Evolutionary conservation across 2,113 vertebrate species (phyloP).

Genomic region (Chaetura pelagica): DNA sequence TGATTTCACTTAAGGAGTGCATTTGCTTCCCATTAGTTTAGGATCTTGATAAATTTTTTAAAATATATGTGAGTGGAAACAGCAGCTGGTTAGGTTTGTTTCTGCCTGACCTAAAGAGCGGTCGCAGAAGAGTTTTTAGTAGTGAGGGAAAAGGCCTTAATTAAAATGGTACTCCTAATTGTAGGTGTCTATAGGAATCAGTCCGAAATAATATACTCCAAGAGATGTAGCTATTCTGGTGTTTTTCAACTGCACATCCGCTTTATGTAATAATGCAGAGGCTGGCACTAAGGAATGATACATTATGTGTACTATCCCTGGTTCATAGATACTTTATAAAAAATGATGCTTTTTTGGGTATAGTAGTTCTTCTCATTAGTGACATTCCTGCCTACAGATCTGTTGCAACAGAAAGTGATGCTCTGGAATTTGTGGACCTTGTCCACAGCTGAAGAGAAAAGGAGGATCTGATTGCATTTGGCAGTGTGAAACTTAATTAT

Average conservation of each 20-base stretch:
- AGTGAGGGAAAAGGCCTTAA: background rate
- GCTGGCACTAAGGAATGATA: background rate
- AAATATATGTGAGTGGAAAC: background rate
- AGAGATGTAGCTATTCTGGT: background rate
- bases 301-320: background rate
- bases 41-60: background rate
- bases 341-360: background rate
- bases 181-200: background rate
- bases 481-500: constrained; percentile 18
- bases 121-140: background rate
- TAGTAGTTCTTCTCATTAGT: background rate
- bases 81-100: background rate
- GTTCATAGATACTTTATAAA: background rate
- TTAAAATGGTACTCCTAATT: background rate
- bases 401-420: background rate
- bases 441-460: background rate
- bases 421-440: background rate
- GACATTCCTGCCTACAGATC: background rate
- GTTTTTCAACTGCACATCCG: background rate
- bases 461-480: background rate
- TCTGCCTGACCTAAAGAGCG: background rate
- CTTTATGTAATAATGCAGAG: background rate
- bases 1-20: background rate
- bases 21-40: background rate
- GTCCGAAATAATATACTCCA: background rate